Conservation (phyloP, 2,797 vertebrate species). For the Falco rusticolus region DNA sequence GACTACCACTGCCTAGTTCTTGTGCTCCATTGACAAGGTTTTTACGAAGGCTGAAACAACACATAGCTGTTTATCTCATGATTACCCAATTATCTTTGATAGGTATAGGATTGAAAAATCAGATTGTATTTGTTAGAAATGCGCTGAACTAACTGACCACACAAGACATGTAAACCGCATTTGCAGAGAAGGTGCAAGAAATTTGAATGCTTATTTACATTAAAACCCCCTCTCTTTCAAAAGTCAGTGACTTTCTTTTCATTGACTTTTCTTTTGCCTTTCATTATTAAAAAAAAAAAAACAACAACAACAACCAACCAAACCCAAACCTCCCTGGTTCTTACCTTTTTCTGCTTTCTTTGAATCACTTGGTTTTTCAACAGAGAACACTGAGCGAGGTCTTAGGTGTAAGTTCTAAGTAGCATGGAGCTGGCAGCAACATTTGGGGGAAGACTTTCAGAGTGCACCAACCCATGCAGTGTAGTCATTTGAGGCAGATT, state of each 20-base stretch:
- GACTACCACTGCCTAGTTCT: slow-evolving; percentile 6
- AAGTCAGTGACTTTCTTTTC: slow-evolving; percentile 8
- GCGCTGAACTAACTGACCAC: slow-evolving; percentile 35
- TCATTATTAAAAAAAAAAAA: neutral
- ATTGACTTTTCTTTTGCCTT: neutral
- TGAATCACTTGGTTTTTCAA: neutral
- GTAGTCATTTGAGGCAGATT: slow-evolving; percentile 23
- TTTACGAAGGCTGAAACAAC: slow-evolving; percentile 26
- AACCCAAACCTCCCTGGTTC: neutral
- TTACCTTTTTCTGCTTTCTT: neutral
- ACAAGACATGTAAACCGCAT: slow-evolving; percentile 22
- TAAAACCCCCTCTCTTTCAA: neutral
- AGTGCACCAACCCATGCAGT: neutral
- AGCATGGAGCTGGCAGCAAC: slow-evolving; percentile 1
- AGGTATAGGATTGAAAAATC: slow-evolving; percentile 39
- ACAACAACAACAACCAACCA: neutral
- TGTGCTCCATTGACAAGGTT: neutral
- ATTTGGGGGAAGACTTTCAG: slow-evolving; percentile 9
- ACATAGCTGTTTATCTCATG: neutral
- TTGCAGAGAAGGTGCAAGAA: slow-evolving; percentile 30
- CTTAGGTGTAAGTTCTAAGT: neutral
- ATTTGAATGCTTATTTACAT: neutral
- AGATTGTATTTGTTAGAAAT: slow-evolving; percentile 44
- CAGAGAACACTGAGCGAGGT: neutral
- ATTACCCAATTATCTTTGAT: slow-evolving; percentile 40